These are phyloP conservation scores for Scaptodrosophila latifasciaeformis DNA, from an alignment of 2,888 invertebrate species.

Conservation along the genomic window DNA sequence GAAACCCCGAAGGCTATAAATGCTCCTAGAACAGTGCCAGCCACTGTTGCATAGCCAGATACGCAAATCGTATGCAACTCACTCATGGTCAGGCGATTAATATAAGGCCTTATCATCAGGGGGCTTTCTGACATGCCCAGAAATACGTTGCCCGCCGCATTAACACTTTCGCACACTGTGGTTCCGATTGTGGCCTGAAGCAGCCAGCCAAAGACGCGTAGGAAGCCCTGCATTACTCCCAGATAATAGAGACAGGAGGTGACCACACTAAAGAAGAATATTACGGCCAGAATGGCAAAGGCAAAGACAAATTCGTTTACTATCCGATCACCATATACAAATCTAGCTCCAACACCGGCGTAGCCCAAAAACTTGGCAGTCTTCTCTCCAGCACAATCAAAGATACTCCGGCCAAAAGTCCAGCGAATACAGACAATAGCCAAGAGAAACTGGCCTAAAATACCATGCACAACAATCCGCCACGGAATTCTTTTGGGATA, in stretches of 20 bases:
- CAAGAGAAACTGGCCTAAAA: constrained; percentile 86
- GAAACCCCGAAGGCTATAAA: constrained; percentile 92
- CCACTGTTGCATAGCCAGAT: constrained; percentile 94
- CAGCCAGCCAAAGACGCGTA: constrained; percentile 78
- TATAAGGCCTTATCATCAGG: constrained; percentile 88
- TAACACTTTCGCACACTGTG: constrained; percentile 94
- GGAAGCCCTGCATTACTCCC: constrained; percentile 86
- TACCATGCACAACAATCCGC: constrained; percentile 86
- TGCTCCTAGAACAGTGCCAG: constrained; percentile 92
- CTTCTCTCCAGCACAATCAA: constrained; percentile 29
- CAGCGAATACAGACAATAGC: constrained; percentile 90
- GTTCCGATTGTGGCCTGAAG: constrained; percentile 84
- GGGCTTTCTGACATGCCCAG: constrained; percentile 94
- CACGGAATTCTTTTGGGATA: constrained; percentile 80
- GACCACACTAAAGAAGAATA: constrained; percentile 93
- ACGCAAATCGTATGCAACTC: constrained; percentile 94
- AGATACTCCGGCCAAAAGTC: constrained; percentile 75
- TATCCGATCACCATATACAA: constrained; percentile 84
- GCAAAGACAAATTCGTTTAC: constrained; percentile 82
- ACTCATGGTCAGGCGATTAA: constrained; percentile 84
- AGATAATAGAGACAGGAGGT: constrained; percentile 90
- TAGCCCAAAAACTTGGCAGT: constrained; percentile 79
- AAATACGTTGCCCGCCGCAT: constrained; percentile 93
- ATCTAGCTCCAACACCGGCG: constrained; percentile 84
- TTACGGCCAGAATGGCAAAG: constrained; percentile 90